Evolutionary conservation across 1,140 invertebrate species (phyloP).

Genomic region (Conopomorpha cramerella): DNA sequence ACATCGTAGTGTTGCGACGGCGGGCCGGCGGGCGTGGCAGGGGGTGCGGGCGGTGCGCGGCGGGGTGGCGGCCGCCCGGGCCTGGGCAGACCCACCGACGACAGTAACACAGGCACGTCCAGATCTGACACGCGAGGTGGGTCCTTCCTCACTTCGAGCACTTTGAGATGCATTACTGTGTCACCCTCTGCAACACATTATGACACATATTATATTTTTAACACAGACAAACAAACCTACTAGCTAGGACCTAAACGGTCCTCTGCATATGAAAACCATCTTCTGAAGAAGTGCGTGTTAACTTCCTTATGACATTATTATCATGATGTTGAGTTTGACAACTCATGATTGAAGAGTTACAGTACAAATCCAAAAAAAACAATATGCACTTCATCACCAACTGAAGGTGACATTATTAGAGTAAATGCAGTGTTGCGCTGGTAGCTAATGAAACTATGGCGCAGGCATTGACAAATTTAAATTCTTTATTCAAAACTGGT

Average conservation of each 20-base stretch:
- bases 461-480: no score
- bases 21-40: conserved; percentile 10
- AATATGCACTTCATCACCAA: background rate
- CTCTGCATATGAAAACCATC: no score
- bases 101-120: conserved; percentile 86
- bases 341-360: no score
- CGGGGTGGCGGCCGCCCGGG: conserved; percentile 17
- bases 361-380: background rate
- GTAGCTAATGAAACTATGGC: no score
- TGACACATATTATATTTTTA: no score
- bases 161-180: conserved; percentile 81
- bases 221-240: no score
- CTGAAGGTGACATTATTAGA: background rate
- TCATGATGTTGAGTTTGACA: no score
- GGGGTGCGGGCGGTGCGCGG: conserved; percentile 12
- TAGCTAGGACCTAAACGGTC: no score
- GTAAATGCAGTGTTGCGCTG: background rate
- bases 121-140: conserved; percentile 85
- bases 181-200: conserved; percentile 74
- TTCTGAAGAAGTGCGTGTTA: no score
- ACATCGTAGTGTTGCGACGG: conserved; percentile 23
- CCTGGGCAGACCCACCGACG: conserved; percentile 60
- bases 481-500: no score
- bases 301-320: no score
- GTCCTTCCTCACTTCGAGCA: conserved; percentile 75